Percentiles rank a stretch among this genome's conserved stretches.
Conservation (phyloP, 2,113 vertebrate genomes). For the Maccullochella peelii region DNA sequence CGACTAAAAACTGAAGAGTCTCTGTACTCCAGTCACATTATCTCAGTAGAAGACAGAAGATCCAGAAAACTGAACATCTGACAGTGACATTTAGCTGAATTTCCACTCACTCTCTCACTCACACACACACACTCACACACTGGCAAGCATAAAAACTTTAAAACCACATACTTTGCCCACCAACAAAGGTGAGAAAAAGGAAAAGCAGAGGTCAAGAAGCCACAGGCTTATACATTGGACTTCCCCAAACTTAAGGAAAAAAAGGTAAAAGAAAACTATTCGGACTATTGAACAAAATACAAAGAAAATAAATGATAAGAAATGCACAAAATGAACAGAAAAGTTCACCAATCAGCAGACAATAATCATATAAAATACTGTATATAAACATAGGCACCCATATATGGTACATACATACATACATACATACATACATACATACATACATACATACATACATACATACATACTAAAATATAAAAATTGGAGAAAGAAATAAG, state of each 20-base stretch:
- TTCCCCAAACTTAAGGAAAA: too few species aligned
- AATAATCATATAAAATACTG: not conserved
- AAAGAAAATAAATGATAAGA: too few species aligned
- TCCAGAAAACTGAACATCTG: slow-evolving; percentile 15
- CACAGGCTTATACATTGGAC: too few species aligned
- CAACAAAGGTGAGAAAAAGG: not conserved
- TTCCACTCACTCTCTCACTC: not conserved
- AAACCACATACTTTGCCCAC: not conserved
- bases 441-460: not conserved
- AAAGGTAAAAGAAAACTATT: too few species aligned
- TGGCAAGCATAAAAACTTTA: not conserved
- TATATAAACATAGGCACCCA: not conserved
- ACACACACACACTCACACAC: not conserved
- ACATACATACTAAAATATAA: not conserved
- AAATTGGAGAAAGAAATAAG: not conserved
- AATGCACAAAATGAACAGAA: not conserved
- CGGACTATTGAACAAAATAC: too few species aligned
- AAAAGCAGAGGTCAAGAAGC: too few species aligned
- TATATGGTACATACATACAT: too few species aligned
- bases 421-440: too few species aligned
- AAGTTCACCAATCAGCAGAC: not conserved
- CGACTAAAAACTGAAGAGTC: not conserved
- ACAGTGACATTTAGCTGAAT: slow-evolving; percentile 9
- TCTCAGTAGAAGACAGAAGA: not conserved
- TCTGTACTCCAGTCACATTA: slow-evolving; percentile 23